Percentiles rank a stretch among this genome's conserved stretches.
Evolutionary conservation across 2,797 vertebrate species (phyloP).

Genomic region (Pangasius krempfi): DNA sequence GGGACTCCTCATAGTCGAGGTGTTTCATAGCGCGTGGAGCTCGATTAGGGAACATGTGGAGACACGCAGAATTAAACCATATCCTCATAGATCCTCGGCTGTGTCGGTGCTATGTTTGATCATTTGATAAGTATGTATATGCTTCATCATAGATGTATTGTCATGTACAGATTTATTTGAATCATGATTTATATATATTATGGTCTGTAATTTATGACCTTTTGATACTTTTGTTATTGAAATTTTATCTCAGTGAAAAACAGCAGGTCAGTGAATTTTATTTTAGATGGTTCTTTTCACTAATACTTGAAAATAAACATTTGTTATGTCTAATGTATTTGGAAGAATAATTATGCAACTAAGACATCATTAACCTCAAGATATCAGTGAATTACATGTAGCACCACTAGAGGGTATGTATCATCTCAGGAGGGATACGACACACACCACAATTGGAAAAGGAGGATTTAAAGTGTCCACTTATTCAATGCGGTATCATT

Average conservation of each 20-base stretch:
- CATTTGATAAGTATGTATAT: constrained; percentile 75
- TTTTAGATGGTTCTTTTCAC: constrained; percentile 33
- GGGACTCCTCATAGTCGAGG: not conserved
- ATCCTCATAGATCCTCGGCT: constrained; percentile 40
- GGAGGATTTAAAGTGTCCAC: not conserved
- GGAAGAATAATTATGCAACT: not conserved
- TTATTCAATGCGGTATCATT: not conserved
- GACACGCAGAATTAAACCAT: not conserved
- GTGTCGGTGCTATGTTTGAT: constrained; percentile 72
- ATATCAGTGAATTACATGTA: too few relatives aligned
- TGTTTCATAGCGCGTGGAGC: not conserved
- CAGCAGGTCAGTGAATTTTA: constrained; percentile 34
- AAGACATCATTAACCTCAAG: not conserved
- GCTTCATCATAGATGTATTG: constrained; percentile 75
- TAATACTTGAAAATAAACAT: constrained; percentile 55
- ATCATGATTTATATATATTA: constrained; percentile 71
- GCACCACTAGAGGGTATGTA: not conserved
- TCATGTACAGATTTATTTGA: constrained; percentile 80
- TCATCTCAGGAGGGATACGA: not conserved
- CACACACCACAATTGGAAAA: not conserved
- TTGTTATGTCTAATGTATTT: constrained; percentile 17
- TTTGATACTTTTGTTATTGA: constrained; percentile 71
- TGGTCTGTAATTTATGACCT: constrained; percentile 74
- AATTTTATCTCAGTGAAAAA: constrained; percentile 31
- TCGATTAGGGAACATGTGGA: not conserved